Evolutionary conservation across 2,113 vertebrate species (phyloP), one percentile per base, ranked within the genome.

Genomic region (Otis tarda): DNA sequence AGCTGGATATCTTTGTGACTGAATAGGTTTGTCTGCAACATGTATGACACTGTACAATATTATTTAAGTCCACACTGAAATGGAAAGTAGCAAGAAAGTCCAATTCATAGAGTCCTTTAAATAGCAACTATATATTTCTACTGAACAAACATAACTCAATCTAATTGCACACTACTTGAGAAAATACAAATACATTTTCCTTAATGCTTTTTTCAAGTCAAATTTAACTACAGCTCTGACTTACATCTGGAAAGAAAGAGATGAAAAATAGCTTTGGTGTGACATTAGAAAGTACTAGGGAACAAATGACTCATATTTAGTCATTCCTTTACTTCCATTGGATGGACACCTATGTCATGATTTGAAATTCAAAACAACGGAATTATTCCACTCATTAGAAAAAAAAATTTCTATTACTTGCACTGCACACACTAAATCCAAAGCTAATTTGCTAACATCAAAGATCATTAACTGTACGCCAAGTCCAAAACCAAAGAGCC

Each of bases 381-480:
- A 93, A 81, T 75, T 31, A 50, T 65, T 69, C 22, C 18, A 49
- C 25, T 83, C n/a, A 15, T 45, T 31, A 39, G 27, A 43, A 50
- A 76, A 50, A 76, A 83, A 57, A 2, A 1, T 33, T 57, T 19
- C 19, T 28, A 27, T 91, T 65, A 89, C 3, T 4, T 33, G 20
- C 41, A 70, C 10, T n/a, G 24, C 53, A 81, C 8, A 9, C 10
- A 63, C 30, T 63, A 84, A 91, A 75, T 24, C 52, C 69, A 93
- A 86, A 64, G 50, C 70, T 77, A 39, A 77, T 81, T 90, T 77
- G 21, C 45, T 77, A 68, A 37, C 43, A 90, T 74, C 41, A 84
- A 57, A 78, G 59, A 83, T 31, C 7, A 33, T 56, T 90, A 92
- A 53, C 22, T 18, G 33, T 24, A 83, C 1, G 9, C 24, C 28